Evolutionary conservation across 2,113 vertebrate species (phyloP), one percentile per base, ranked within the genome.

Genomic region (Carassius auratus): DNA sequence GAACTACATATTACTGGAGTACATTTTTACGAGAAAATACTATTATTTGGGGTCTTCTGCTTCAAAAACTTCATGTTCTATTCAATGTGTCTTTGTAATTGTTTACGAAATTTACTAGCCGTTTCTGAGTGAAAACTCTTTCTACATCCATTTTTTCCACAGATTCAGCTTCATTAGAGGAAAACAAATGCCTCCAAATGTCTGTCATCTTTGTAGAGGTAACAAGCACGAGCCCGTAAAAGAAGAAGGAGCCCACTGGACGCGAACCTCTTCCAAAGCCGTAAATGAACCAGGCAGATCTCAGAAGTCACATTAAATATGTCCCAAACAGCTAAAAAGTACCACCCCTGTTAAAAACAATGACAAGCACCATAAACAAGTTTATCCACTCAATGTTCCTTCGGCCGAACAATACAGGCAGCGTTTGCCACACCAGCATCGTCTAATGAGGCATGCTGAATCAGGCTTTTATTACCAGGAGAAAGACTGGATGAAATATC

Each of bases 211-310:
- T 57, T 30, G 15, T 33, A 19, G 17, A 88, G 87, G 69, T 84
- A 87, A 84, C 83, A 89, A 81, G 87, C 87, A 83, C 69, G 68
- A 23, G 81, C 14, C n/a, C 5, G 4, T 76, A 69, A 66, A 61
- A 62, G 36, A 79, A 62, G 61, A n/a, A 50, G n/a, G 38, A 42
- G 50, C 45, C 38, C 23, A 50, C 26, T 21, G 17, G 19, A 83
- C 19, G 5, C 23, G 79, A 74, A 74, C 50, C 42, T 76, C 52
- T 64, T 64, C 81, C 42, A 8, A 81, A 45, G 45, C 15, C 75
- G 74, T 85, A 88, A 87, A 86, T 83, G 21, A 75, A 75, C 19
- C 21, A 38, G 26, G 23, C n/a, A 79, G 21, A 76, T 50, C 48
- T 19, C n/a, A 71, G 45, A 78, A 69, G 45, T 50, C 45, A 69